Evolutionary conservation across 2,888 invertebrate genomes (phyloP).

Genomic region (Agrochola circellaris): DNA sequence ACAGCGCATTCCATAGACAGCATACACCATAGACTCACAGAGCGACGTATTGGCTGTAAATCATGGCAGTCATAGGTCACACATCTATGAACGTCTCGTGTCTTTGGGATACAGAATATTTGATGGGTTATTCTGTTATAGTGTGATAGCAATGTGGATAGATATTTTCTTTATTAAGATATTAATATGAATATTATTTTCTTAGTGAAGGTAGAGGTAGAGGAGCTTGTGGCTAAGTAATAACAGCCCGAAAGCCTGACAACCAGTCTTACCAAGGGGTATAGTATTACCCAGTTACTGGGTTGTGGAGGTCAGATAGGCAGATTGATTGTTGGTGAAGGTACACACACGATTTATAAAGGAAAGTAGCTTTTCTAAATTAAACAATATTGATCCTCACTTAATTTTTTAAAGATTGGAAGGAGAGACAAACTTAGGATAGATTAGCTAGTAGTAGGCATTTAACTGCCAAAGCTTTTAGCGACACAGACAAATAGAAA

Average conservation of each 20-base stretch:
- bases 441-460: background rate
- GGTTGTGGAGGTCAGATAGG: too few relatives aligned
- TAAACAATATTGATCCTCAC: background rate
- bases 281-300: too few relatives aligned
- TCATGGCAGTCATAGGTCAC: slow-evolving; percentile 84
- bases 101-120: slow-evolving; percentile 65
- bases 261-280: too few relatives aligned
- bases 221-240: too few relatives aligned
- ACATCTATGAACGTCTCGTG: slow-evolving; percentile 66
- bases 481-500: background rate
- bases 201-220: background rate
- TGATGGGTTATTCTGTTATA: slow-evolving; percentile 66
- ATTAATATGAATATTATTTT: background rate
- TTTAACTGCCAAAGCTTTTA: background rate
- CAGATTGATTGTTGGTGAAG: too few relatives aligned
- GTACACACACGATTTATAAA: background rate
- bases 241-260: too few relatives aligned
- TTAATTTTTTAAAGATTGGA: background rate
- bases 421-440: background rate
- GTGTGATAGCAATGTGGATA: background rate
- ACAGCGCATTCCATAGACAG: slow-evolving; percentile 69
- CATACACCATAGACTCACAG: slow-evolving; percentile 44
- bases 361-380: background rate
- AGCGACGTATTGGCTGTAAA: slow-evolving; percentile 80
- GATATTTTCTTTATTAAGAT: too few relatives aligned